A percentile compares a stretch with the other conserved stretches of the same genome.
Conservation (phyloP, 1,140 invertebrate species). For the Drosophila willistoni region DNA sequence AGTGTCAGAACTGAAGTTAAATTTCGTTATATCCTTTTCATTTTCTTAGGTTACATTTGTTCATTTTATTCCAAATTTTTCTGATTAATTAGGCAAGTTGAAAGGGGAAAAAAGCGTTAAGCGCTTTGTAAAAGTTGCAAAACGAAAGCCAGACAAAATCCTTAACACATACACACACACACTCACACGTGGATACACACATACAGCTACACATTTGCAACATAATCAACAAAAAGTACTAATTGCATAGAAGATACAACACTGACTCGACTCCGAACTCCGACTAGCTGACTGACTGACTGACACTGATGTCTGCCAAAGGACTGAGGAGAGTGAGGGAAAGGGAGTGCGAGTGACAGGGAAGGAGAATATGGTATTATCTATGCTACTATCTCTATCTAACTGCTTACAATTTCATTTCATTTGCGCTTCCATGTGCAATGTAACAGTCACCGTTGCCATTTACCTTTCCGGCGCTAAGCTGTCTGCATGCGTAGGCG, state of each 20-base stretch:
- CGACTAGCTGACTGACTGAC: constrained; percentile 16
- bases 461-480: constrained; percentile 63
- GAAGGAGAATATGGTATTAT: not conserved
- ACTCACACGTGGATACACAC: not conserved
- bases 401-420: constrained; percentile 65
- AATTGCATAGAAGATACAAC: constrained; percentile 75
- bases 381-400: constrained; percentile 27
- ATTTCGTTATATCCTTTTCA: not conserved
- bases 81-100: constrained; percentile 12
- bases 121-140: constrained; percentile 19
- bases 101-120: constrained; percentile 13
- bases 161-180: constrained; percentile 4
- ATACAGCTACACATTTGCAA: constrained; percentile 40
- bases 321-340: not conserved
- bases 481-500: constrained; percentile 59
- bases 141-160: constrained; percentile 31
- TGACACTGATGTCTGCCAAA: constrained; percentile 69
- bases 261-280: constrained; percentile 43
- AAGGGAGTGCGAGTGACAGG: not conserved
- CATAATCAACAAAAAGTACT: constrained; percentile 79
- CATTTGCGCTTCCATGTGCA: constrained; percentile 67
- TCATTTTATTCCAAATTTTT: constrained; percentile 5
- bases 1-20: not conserved
- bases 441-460: constrained; percentile 65
- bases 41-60: not conserved